Conservation (phyloP, 2,888 invertebrate species). For the Spilosoma lubricipeda region DNA sequence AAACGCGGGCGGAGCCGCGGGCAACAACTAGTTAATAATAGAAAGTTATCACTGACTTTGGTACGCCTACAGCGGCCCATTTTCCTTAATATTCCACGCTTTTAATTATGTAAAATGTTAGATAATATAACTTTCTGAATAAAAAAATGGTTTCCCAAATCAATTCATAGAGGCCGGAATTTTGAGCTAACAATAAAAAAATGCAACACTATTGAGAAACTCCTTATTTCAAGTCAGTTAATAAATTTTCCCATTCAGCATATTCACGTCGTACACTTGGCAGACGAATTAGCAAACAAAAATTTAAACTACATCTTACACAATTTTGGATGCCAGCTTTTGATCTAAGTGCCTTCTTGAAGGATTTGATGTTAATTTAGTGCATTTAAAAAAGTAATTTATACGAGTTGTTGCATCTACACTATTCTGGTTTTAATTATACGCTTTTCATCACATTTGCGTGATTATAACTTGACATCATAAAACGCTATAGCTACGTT, state of each 20-base stretch:
- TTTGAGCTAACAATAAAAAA: background rate
- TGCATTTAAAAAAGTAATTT: background rate
- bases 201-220: background rate
- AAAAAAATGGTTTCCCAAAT: too few species aligned
- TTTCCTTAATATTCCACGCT: background rate
- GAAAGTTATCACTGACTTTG: too few species aligned
- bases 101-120: background rate
- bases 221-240: background rate
- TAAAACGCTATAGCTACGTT: background rate
- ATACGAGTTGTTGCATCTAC: background rate
- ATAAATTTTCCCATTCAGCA: background rate
- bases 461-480: background rate
- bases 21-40: too few species aligned
- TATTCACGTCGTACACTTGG: background rate
- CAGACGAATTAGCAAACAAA: background rate
- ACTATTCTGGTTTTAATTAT: background rate
- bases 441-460: conserved; percentile 1
- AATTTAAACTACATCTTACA: background rate
- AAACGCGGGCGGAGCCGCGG: too few species aligned
- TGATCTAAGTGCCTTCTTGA: background rate
- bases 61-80: background rate
- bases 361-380: background rate
- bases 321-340: background rate
- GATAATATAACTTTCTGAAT: too few species aligned
- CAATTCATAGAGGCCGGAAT: too few species aligned